These are phyloP conservation scores for Acrocyrtus sp. DNA, from an alignment of 2,888 invertebrate species.

Conservation along the genomic window DNA sequence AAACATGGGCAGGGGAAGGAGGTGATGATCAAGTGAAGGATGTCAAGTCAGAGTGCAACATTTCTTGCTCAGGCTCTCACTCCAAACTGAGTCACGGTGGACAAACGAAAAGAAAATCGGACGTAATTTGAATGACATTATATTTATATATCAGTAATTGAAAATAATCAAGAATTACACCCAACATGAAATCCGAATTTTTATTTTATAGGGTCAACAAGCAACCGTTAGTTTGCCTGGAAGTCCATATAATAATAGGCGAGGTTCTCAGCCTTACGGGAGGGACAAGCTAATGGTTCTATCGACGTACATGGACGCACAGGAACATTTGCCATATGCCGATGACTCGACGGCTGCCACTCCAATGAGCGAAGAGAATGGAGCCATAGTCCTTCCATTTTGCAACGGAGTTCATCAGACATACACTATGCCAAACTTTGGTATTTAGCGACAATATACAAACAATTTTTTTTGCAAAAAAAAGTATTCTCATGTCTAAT, in stretches of 20 bases:
- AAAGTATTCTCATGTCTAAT: not conserved
- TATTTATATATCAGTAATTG: too few relatives aligned
- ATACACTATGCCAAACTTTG: constrained; percentile 25
- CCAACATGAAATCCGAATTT: too few relatives aligned
- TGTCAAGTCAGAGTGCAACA: constrained; percentile 84
- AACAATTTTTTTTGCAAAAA: not conserved
- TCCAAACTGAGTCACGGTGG: constrained; percentile 64
- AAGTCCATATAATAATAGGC: constrained; percentile 89
- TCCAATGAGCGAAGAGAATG: constrained; percentile 97
- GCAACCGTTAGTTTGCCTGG: constrained; percentile 96
- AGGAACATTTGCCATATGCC: constrained; percentile 93
- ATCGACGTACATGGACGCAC: constrained; percentile 83
- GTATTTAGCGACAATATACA: constrained; percentile 11
- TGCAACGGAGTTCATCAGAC: constrained; percentile 67
- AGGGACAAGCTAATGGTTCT: constrained; percentile 89
- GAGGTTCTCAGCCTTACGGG: constrained; percentile 90
- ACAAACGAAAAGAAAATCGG: constrained; percentile 64
- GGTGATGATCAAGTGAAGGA: constrained; percentile 86
- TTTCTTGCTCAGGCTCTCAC: constrained; percentile 80
- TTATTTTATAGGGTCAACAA: too few relatives aligned
- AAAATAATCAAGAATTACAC: too few relatives aligned
- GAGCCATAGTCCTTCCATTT: constrained; percentile 91
- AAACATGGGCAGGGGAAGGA: constrained; percentile 88
- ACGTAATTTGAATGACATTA: too few relatives aligned
- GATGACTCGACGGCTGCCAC: constrained; percentile 98